Percentiles rank a stretch among this genome's conserved stretches.
Conservation (phyloP, 1,140 invertebrate genomes). For the Philotrypesis tridentata region DNA sequence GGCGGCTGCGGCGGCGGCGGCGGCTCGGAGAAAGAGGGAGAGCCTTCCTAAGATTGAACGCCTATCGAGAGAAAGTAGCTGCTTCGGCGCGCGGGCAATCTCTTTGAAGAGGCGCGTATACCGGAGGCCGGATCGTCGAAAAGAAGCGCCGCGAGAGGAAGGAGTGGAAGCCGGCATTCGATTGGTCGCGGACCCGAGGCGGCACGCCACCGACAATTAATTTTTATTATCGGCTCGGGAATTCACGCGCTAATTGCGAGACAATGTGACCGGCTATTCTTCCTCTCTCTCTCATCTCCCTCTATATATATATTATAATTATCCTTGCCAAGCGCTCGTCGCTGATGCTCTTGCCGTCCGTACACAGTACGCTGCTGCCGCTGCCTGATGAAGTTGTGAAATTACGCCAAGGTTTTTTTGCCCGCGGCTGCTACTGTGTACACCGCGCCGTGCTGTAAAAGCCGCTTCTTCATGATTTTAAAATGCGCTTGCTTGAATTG, state of each 20-base stretch:
- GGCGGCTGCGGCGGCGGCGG: neutral
- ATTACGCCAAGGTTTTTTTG: neutral
- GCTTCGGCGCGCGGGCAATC: conserved; percentile 45
- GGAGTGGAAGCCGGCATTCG: conserved; percentile 10
- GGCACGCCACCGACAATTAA: conserved; percentile 54
- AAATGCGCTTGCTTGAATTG: neutral
- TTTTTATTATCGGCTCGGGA: conserved; percentile 60
- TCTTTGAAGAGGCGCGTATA: conserved; percentile 45
- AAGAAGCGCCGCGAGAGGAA: no score
- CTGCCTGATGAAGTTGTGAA: conserved; percentile 41
- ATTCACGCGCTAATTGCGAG: conserved; percentile 57
- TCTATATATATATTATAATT: conserved; percentile 5
- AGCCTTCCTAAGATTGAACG: conserved; percentile 33
- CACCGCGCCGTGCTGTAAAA: neutral
- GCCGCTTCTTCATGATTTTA: neutral
- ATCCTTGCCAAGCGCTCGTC: neutral
- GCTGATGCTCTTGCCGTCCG: no score
- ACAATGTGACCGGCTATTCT: conserved; percentile 53
- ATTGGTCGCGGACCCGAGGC: conserved; percentile 26
- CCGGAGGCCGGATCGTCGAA: conserved; percentile 30
- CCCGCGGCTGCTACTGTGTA: neutral
- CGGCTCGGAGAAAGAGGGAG: neutral
- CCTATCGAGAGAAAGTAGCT: conserved; percentile 43
- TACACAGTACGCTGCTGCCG: no score
- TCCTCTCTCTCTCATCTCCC: no score